A percentile compares a stretch with the other conserved stretches of the same genome.
These are phyloP conservation scores for Rhabdomys pumilio DNA, from an alignment of 2,797 vertebrate genomes.

Conservation along the genomic window DNA sequence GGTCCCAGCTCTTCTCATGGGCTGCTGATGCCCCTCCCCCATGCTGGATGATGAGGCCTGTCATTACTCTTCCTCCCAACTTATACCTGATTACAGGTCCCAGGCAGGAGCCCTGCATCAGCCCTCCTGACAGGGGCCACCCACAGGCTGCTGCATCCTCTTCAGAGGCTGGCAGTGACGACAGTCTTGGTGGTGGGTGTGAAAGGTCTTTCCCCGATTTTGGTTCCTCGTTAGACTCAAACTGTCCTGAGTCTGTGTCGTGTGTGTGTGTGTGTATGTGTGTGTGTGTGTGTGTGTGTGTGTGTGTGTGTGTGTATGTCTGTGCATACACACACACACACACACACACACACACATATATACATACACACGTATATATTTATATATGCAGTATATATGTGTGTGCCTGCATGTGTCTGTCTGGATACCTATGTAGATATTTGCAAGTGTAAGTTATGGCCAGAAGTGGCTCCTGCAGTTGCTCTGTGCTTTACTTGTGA, in stretches of 20 bases:
- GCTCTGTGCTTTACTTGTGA: not conserved
- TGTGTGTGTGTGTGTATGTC: not conserved
- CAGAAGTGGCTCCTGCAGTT: not conserved
- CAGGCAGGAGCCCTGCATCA: not conserved
- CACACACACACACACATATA: too few species aligned
- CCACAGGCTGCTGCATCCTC: not conserved
- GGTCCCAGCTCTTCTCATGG: not conserved
- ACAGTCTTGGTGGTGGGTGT: not conserved
- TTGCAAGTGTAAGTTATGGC: not conserved
- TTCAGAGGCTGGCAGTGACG: not conserved
- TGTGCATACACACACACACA: too few species aligned
- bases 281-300: not conserved
- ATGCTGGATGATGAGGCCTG: not conserved
- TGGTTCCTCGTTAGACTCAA: not conserved
- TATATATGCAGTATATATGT: not conserved
- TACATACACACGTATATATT: too few species aligned
- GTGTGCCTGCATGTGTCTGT: not conserved
- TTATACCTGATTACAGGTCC: conserved; percentile 46
- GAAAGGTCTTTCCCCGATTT: not conserved
- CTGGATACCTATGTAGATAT: not conserved
- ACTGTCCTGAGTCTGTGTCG: not conserved
- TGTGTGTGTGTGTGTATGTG: not conserved
- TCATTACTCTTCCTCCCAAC: conserved; percentile 16
- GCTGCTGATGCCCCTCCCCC: not conserved
- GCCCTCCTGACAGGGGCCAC: not conserved